Percentiles rank a stretch among this genome's conserved stretches.
Conservation (phyloP, 2,113 vertebrate species). For the Megaptera novaeangliae region DNA sequence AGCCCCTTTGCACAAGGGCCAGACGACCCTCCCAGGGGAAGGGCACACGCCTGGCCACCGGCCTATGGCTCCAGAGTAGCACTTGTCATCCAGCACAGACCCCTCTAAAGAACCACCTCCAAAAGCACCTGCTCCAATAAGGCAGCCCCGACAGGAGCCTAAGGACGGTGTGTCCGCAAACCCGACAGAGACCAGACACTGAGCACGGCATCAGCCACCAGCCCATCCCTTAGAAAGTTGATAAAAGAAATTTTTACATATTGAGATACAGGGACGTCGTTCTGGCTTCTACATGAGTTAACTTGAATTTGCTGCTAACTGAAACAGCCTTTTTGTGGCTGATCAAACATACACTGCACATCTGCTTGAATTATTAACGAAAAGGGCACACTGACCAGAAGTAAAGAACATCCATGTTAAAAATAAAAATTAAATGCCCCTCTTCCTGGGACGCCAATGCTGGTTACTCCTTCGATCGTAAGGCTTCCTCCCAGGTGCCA, state of each 20-base stretch:
- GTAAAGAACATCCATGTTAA: neutral
- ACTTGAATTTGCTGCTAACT: neutral
- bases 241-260: neutral
- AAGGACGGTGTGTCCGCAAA: too few relatives aligned
- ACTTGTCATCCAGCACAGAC: neutral
- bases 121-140: neutral
- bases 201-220: too few relatives aligned
- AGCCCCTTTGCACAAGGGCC: neutral
- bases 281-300: rapidly evolving
- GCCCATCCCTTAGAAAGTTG: neutral
- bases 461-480: neutral
- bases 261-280: neutral
- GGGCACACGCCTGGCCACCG: neutral
- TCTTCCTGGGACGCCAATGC: neutral
- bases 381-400: neutral
- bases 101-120: neutral
- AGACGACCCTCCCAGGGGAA: rapidly evolving
- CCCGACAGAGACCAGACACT: neutral
- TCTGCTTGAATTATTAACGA: neutral
- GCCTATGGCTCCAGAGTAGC: neutral
- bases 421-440: neutral
- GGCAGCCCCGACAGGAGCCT: neutral
- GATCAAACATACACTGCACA: neutral
- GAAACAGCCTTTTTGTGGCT: neutral
- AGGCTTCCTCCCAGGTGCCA: neutral